Evolutionary conservation across 2,113 vertebrate species (phyloP).

Genomic region (Anolis sagrei): DNA sequence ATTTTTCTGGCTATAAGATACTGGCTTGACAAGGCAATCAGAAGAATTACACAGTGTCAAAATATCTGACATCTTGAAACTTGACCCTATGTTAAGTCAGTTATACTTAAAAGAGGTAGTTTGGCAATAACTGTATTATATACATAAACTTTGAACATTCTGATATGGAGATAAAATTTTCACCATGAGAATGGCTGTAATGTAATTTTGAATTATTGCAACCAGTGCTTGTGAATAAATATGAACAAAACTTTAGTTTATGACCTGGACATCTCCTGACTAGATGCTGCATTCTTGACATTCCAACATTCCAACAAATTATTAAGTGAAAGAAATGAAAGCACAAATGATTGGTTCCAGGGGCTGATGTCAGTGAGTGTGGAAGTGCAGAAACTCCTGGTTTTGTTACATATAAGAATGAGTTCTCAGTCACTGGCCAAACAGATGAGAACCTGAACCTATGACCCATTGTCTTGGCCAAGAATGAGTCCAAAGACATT

Average conservation of each 20-base stretch:
- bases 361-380: background rate
- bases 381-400: background rate
- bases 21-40: background rate
- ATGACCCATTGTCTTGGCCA: constrained; percentile 88
- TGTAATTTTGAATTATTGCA: background rate
- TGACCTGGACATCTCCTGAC: background rate
- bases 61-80: background rate
- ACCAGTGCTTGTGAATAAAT: background rate
- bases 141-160: background rate
- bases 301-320: constrained; percentile 19
- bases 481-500: constrained; percentile 98
- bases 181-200: background rate
- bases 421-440: background rate
- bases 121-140: background rate
- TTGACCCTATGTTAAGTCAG: background rate
- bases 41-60: background rate
- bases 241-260: background rate
- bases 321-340: background rate
- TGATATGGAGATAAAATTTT: background rate
- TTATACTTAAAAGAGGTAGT: background rate
- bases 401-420: background rate
- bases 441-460: background rate
- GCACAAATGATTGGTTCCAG: background rate
- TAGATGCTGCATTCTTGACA: background rate
- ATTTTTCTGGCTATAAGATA: background rate